These are phyloP conservation scores for Morpho deidamia DNA, from an alignment of 2,888 invertebrate species.

Conservation along the genomic window DNA sequence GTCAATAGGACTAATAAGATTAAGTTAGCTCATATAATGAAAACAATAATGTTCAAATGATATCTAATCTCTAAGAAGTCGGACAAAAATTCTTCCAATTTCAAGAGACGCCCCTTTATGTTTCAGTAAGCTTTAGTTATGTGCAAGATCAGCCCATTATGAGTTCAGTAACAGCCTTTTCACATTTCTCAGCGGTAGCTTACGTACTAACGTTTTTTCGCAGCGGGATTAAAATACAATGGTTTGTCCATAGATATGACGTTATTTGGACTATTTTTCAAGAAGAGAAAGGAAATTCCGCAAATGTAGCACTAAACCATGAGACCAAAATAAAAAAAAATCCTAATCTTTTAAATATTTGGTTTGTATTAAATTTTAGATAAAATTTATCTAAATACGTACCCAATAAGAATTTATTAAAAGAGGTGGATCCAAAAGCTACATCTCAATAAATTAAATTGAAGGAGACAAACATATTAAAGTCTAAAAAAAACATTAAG, in stretches of 20 bases:
- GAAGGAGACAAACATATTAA: too few relatives aligned
- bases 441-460: too few relatives aligned
- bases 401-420: too few relatives aligned
- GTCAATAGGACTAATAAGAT: too few relatives aligned
- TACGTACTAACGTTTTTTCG: slow-evolving; percentile 24
- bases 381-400: too few relatives aligned
- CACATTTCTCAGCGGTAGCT: slow-evolving; percentile 44
- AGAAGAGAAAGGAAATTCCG: not conserved
- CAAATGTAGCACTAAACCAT: not conserved
- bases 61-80: not conserved
- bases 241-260: slow-evolving; percentile 17
- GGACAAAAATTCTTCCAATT: not conserved
- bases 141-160: slow-evolving; percentile 25
- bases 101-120: slow-evolving; percentile 6
- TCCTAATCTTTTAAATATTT: too few relatives aligned
- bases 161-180: slow-evolving; percentile 48
- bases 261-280: slow-evolving; percentile 2
- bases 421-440: too few relatives aligned
- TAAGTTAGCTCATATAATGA: too few relatives aligned
- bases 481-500: too few relatives aligned
- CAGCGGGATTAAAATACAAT: slow-evolving; percentile 28
- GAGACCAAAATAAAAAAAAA: not conserved
- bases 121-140: slow-evolving; percentile 22
- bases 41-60: too few relatives aligned
- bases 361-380: too few relatives aligned